Percentiles rank a stretch among this genome's conserved stretches.
Evolutionary conservation across 2,888 invertebrate genomes (phyloP).

Genomic region (Prosopocoilus inquinatus): DNA sequence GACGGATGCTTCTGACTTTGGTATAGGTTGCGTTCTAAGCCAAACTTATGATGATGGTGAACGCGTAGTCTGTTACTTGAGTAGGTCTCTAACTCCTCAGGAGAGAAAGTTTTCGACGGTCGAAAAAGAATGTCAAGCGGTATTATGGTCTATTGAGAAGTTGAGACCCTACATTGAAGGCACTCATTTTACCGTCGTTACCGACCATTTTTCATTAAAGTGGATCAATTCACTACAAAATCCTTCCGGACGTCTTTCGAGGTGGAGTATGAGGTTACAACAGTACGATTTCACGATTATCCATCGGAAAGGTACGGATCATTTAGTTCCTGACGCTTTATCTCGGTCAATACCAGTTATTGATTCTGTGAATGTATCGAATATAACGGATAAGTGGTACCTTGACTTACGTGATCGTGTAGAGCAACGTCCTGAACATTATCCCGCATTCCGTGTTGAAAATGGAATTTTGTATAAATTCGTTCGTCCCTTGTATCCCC

Average conservation of each 20-base stretch:
- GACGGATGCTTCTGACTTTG: constrained; percentile 26
- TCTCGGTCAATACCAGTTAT: constrained; percentile 14
- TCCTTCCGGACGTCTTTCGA: background rate
- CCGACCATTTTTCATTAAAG: constrained; percentile 23
- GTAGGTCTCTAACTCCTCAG: constrained; percentile 16
- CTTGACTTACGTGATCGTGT: constrained; percentile 15
- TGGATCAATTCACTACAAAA: background rate
- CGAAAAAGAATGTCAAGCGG: constrained; percentile 24
- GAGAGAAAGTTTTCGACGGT: constrained; percentile 24
- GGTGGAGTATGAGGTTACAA: constrained; percentile 6
- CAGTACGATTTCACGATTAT: constrained; percentile 21
- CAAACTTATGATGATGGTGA: constrained; percentile 24
- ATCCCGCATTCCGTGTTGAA: constrained; percentile 23
- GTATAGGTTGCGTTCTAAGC: constrained; percentile 24
- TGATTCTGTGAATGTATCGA: background rate
- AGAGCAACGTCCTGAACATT: constrained; percentile 15
- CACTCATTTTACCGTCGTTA: constrained; percentile 18
- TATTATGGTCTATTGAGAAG: constrained; percentile 26
- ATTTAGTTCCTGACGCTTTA: constrained; percentile 24
- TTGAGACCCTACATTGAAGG: constrained; percentile 10
- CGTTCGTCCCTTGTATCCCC: constrained; percentile 10
- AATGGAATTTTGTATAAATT: constrained; percentile 21
- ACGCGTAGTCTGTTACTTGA: constrained; percentile 23
- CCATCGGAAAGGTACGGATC: constrained; percentile 23
- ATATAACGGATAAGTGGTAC: constrained; percentile 20